Percentiles rank a stretch among this genome's conserved stretches.
phyloP scores from a whole-genome alignment of 2,888 invertebrate species.

The Coenonympha glycerion region DNA sequence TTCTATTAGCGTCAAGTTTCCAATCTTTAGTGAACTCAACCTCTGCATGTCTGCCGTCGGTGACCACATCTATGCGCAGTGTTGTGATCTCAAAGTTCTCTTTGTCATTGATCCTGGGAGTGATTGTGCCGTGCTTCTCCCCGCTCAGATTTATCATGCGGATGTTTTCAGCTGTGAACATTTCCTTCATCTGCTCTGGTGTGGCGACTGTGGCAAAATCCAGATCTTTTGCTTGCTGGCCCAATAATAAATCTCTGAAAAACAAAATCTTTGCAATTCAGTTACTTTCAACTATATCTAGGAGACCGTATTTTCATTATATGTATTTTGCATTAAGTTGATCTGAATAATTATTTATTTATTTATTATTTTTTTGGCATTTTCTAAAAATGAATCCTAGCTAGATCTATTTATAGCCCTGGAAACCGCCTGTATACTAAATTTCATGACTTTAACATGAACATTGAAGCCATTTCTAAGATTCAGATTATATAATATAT shows the following conservation, averaged over 20 bases:
- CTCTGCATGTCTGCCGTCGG: constrained; percentile 96
- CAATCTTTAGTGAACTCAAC: constrained; percentile 95
- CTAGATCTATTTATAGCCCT: too few relatives aligned
- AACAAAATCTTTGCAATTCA: too few relatives aligned
- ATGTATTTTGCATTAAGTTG: too few relatives aligned
- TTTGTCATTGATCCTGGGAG: constrained; percentile 94
- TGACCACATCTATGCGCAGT: constrained; percentile 90
- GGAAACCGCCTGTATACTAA: too few relatives aligned
- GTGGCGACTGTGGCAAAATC: constrained; percentile 99
- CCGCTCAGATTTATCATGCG: constrained; percentile 95
- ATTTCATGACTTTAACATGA: too few relatives aligned
- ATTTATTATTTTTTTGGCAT: too few relatives aligned
- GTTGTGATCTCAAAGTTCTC: constrained; percentile 97
- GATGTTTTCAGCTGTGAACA: constrained; percentile 89
- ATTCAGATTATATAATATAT: too few relatives aligned
- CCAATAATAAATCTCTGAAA: constrained; percentile 84
- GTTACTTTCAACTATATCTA: too few relatives aligned
- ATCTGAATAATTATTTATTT: too few relatives aligned
- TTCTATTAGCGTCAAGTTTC: constrained; percentile 93
- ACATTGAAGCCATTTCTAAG: too few relatives aligned
- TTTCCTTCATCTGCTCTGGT: constrained; percentile 95
- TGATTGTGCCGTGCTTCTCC: constrained; percentile 97
- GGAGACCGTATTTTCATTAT: too few relatives aligned
- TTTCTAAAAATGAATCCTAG: too few relatives aligned
- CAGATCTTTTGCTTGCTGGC: constrained; percentile 88